A percentile compares a stretch with the other conserved stretches of the same genome.
Conservation (phyloP, 2,797 vertebrate species). For the Synanceia verrucosa region DNA sequence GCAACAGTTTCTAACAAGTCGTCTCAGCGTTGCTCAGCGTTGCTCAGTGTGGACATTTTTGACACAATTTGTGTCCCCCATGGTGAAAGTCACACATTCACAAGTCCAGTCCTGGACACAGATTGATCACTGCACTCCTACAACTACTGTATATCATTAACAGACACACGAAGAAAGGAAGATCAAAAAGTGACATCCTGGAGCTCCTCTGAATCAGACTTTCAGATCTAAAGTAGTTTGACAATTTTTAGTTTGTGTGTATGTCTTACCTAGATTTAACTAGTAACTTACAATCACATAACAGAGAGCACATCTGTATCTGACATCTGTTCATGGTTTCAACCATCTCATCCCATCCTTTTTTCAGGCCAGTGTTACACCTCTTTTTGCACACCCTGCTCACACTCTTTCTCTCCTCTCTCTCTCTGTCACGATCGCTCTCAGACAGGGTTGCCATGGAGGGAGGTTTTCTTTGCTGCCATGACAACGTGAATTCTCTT, state of each 20-base stretch:
- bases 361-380: slow-evolving; percentile 26
- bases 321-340: too few species aligned
- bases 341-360: slow-evolving; percentile 32
- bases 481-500: slow-evolving; percentile 71
- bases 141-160: background rate
- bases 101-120: background rate
- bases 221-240: too few species aligned
- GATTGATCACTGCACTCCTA: background rate
- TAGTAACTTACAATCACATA: too few species aligned
- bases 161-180: background rate
- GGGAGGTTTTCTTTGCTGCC: slow-evolving; percentile 70
- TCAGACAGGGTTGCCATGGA: slow-evolving; percentile 67
- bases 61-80: background rate
- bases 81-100: background rate
- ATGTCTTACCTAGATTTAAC: too few species aligned
- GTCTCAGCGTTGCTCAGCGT: background rate
- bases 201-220: too few species aligned
- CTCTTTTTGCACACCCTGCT: slow-evolving; percentile 28
- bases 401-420: background rate
- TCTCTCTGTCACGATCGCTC: slow-evolving; percentile 5
- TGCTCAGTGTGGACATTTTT: background rate
- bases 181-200: too few species aligned
- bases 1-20: slow-evolving; percentile 12
- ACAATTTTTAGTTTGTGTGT: too few species aligned
- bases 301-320: too few species aligned